phyloP scores from a whole-genome alignment of 2,888 invertebrate genomes.

The Drosophila meridiana region DNA sequence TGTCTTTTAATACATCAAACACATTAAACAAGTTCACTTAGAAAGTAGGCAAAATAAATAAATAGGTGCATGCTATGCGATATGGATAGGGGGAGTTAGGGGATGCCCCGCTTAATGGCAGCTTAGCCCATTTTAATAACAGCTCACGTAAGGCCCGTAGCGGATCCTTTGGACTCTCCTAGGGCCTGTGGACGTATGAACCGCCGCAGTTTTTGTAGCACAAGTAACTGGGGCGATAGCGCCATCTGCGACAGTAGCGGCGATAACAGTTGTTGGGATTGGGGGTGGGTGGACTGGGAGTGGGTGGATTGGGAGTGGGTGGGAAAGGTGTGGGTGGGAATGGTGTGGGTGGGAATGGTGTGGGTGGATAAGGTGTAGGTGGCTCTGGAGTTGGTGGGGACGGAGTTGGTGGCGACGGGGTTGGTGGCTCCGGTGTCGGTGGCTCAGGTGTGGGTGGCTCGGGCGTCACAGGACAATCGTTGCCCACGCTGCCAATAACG shows the following conservation, averaged over 20 bases:
- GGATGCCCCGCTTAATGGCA: not conserved
- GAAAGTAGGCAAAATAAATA: conserved; percentile 60
- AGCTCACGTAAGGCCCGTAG: conserved; percentile 21
- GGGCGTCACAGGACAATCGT: conserved; percentile 39
- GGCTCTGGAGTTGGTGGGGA: conserved; percentile 28
- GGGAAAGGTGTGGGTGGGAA: conserved; percentile 40
- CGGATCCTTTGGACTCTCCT: conserved; percentile 9
- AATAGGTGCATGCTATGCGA: conserved; percentile 35
- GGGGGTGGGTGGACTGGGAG: conserved; percentile 50
- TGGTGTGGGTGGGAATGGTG: conserved; percentile 28
- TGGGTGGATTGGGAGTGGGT: conserved; percentile 30
- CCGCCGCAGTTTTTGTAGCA: conserved; percentile 65
- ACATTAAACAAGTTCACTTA: conserved; percentile 61
- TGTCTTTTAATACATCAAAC: conserved; percentile 51
- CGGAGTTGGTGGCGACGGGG: conserved; percentile 31
- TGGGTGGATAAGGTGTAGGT: not conserved
- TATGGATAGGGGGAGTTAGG: conserved; percentile 31
- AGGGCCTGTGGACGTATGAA: conserved; percentile 52
- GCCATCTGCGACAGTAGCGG: conserved; percentile 74
- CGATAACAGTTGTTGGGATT: conserved; percentile 66
- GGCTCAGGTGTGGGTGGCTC: conserved; percentile 8
- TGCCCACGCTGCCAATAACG: conserved; percentile 48
- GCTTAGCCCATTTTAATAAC: conserved; percentile 4
- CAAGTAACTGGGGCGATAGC: conserved; percentile 63
- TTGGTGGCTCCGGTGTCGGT: conserved; percentile 27